Conservation (phyloP, 1,140 invertebrate genomes). For the Megalopta genalis region DNA sequence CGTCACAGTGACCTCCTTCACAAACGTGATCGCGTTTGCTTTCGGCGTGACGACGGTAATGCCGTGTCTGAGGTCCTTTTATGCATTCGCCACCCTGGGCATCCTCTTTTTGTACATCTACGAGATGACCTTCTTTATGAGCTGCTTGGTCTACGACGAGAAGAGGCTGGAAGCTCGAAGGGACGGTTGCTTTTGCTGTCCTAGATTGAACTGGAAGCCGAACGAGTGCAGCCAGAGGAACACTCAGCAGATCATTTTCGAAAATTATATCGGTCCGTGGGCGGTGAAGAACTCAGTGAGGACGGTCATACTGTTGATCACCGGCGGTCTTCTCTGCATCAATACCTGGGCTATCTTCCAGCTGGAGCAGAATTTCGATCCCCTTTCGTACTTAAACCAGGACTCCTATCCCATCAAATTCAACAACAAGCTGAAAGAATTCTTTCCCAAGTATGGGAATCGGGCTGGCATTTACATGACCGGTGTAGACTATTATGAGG, state of each 20-base stretch:
- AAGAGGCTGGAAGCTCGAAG: constrained; percentile 74
- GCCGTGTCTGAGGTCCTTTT: constrained; percentile 80
- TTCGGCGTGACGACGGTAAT: constrained; percentile 83
- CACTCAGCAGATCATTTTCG: constrained; percentile 77
- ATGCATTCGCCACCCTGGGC: constrained; percentile 79
- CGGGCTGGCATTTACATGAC: constrained; percentile 79
- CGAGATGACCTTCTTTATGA: constrained; percentile 82
- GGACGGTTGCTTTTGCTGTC: constrained; percentile 79
- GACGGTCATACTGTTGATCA: constrained; percentile 76
- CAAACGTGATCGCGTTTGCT: constrained; percentile 84
- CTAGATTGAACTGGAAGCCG: constrained; percentile 75
- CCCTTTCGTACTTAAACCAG: constrained; percentile 82
- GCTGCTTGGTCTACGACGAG: constrained; percentile 81
- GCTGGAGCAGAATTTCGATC: constrained; percentile 82
- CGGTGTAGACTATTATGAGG: constrained; percentile 75
- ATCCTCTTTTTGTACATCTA: constrained; percentile 81
- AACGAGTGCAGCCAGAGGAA: constrained; percentile 80
- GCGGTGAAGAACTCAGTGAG: constrained; percentile 78
- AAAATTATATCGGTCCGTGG: constrained; percentile 78
- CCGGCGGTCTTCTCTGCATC: constrained; percentile 63
- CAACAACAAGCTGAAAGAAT: constrained; percentile 75
- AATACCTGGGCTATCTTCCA: constrained; percentile 78
- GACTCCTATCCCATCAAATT: constrained; percentile 78
- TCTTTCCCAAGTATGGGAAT: constrained; percentile 80
- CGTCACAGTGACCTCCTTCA: constrained; percentile 86